Evolutionary conservation across 2,797 vertebrate species (phyloP), one percentile per base, ranked within the genome.

Genomic region (Megalops cyprinoides): DNA sequence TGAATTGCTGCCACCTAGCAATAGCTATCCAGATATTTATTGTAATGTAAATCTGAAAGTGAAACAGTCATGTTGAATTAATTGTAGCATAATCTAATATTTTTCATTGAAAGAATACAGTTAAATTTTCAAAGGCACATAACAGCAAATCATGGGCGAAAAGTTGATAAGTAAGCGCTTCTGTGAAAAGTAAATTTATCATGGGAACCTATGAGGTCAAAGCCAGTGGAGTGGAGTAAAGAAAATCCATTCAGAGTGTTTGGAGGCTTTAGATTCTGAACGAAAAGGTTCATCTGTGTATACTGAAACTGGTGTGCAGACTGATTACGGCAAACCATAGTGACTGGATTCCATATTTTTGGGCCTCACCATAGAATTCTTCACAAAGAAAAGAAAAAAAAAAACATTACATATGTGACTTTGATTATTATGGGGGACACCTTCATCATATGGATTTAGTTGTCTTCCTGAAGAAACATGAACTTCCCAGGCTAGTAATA

Each of bases 391-490:
- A 14, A 53, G 53, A 14, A 15, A 53, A 53, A 14, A 15, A 51
- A 14, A 18, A 53, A 9, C 2, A 2, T 53, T 53, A 53, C n/a
- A n/a, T n/a, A n/a, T n/a, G n/a, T n/a, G n/a, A 53, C 49, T 8
- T 7, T 15, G 49, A 53, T 53, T 58, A 58, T n/a, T 25, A n/a
- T 4, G 4, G n/a, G 55, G 23, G 58, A 58, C 3, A 12, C 4
- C 77, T 25, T 73, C 34, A 77, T 74, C 34, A 58, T 77, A 55
- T 79, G 15, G 14, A 23, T 37, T 62, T 39, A 79, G 82, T 76
- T 53, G 39, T 71, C 34, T 76, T 34, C 53, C 28, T 55, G 60
- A 75, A 71, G 25, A 69, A 76, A 37, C 62, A 34, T 62, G 71
- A 1, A 12, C 28, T 74, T 77, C 39, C 34, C 42, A 18, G 74